phyloP scores from a whole-genome alignment of 2,888 invertebrate genomes.

The Zygaena filipendulae region DNA sequence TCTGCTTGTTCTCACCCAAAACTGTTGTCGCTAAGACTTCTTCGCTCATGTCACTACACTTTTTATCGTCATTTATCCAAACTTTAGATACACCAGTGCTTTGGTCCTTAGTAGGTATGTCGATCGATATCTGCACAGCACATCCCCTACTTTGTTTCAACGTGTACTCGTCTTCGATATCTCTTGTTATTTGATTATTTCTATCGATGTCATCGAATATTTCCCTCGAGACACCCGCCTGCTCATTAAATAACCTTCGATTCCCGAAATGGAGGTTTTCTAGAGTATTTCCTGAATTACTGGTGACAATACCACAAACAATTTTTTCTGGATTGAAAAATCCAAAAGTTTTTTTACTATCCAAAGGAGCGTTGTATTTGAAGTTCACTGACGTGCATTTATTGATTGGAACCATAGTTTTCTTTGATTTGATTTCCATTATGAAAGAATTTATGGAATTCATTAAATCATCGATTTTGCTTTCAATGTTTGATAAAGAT shows the following conservation, averaged over 20 bases:
- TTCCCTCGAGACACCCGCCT: too few relatives aligned
- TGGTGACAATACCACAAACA: conserved; percentile 18
- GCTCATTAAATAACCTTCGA: too few relatives aligned
- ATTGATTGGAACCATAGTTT: conserved; percentile 10
- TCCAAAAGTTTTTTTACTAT: conserved; percentile 9
- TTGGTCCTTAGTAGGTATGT: conserved; percentile 37
- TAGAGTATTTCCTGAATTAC: conserved; percentile 16
- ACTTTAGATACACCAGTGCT: conserved; percentile 31
- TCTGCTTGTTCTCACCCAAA: conserved; percentile 9
- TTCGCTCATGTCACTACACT: not conserved
- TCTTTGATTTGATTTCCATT: conserved; percentile 25
- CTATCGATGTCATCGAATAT: conserved; percentile 27
- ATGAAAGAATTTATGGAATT: conserved; percentile 33
- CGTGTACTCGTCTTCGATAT: conserved; percentile 28
- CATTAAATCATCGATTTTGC: conserved; percentile 34
- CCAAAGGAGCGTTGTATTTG: conserved; percentile 13
- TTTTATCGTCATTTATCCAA: not conserved
- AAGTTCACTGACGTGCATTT: conserved; percentile 13
- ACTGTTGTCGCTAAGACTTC: too few relatives aligned
- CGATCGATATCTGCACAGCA: conserved; percentile 27
- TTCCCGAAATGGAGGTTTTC: too few relatives aligned
- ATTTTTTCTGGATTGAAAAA: conserved; percentile 17
- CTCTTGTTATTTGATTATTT: conserved; percentile 28
- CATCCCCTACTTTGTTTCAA: conserved; percentile 18
- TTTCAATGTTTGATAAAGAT: conserved; percentile 30